Evolutionary conservation across 2,113 vertebrate genomes (phyloP).

Genomic region (Xenopus laevis): DNA sequence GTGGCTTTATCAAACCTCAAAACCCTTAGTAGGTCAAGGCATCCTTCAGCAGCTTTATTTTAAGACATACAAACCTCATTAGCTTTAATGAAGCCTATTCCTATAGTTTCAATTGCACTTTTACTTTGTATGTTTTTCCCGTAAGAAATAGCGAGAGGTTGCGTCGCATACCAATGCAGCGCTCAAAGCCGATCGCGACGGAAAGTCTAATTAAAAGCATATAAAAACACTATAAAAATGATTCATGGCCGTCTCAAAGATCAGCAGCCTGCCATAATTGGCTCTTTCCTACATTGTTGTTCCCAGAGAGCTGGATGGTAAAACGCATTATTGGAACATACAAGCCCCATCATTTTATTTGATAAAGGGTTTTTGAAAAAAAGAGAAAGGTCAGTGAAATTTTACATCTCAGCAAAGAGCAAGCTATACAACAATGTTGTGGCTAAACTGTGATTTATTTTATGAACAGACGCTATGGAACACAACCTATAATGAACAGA

Average conservation of each 20-base stretch:
- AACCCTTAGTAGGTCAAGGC: background rate
- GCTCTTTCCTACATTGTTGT: slow-evolving; percentile 40
- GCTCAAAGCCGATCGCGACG: slow-evolving; percentile 10
- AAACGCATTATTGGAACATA: slow-evolving; percentile 30
- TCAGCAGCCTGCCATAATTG: slow-evolving; percentile 43
- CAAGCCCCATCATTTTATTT: slow-evolving; percentile 36
- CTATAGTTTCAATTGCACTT: slow-evolving; percentile 5
- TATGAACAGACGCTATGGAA: no score
- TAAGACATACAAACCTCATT: slow-evolving; percentile 26
- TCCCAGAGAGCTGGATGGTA: slow-evolving; percentile 28
- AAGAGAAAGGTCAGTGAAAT: background rate
- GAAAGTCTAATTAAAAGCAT: slow-evolving; percentile 46
- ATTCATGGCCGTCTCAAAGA: slow-evolving; percentile 40
- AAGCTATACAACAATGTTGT: slow-evolving; percentile 1
- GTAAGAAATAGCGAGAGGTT: slow-evolving; percentile 1
- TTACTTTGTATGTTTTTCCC: slow-evolving; percentile 27
- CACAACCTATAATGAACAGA: no score
- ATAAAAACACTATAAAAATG: slow-evolving; percentile 46
- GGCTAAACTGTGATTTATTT: background rate
- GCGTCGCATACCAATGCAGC: slow-evolving; percentile 27
- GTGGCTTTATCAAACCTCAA: background rate
- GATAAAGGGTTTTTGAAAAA: slow-evolving; percentile 5
- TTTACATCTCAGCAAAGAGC: slow-evolving; percentile 24
- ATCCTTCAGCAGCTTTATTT: slow-evolving; percentile 6
- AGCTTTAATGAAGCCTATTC: slow-evolving; percentile 25